Conservation (phyloP, 2,113 vertebrate species). For the Apodemus sylvaticus region DNA sequence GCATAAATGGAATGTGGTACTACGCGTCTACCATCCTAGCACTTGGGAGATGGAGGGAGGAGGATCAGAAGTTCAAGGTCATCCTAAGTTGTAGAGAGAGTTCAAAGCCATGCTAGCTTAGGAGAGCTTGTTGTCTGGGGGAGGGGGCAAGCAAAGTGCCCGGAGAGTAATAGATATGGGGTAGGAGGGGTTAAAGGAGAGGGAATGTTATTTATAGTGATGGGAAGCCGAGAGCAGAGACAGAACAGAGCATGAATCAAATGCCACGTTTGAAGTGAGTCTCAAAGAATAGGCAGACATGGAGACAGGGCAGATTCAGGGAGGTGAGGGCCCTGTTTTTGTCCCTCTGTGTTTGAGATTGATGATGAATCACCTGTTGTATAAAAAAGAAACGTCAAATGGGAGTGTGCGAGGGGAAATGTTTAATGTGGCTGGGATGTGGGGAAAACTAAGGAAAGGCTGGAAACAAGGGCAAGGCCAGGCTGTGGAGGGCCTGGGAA, state of each 20-base stretch:
- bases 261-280: background rate
- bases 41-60: background rate
- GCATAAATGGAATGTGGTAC: background rate
- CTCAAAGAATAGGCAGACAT: slow-evolving; percentile 25
- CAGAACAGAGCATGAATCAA: slow-evolving; percentile 2
- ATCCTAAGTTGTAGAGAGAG: background rate
- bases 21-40: background rate
- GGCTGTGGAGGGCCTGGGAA: slow-evolving; percentile 70
- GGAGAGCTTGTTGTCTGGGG: background rate
- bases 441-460: slow-evolving; percentile 52
- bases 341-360: background rate
- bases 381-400: slow-evolving; percentile 49
- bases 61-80: background rate
- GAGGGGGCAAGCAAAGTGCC: background rate
- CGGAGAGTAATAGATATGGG: background rate
- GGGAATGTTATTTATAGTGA: background rate
- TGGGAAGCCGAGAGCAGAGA: background rate
- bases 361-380: slow-evolving; percentile 29
- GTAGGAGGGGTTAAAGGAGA: slow-evolving; percentile 7
- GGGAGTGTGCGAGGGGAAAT: background rate
- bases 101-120: background rate
- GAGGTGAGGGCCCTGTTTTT: background rate
- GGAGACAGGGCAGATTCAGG: background rate
- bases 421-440: background rate
- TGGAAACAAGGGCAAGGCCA: slow-evolving; percentile 49